These are phyloP conservation scores for Takifugu ocellatus DNA, from an alignment of 2,797 vertebrate species.

Conservation along the genomic window DNA sequence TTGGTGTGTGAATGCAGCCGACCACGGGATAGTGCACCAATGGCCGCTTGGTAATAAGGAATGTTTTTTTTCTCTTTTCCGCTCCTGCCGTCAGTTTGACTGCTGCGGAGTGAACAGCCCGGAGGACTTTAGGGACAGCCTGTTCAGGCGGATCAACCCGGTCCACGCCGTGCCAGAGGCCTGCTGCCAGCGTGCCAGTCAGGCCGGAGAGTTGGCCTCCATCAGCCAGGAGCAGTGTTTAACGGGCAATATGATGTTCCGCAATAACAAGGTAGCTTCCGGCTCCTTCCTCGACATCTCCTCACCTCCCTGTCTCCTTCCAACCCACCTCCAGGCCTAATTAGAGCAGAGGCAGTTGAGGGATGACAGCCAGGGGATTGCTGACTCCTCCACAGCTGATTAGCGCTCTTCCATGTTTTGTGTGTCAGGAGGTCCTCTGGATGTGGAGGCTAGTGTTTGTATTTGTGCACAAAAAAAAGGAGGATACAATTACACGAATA, in stretches of 20 bases:
- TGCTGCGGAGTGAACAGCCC: slow-evolving; percentile 95
- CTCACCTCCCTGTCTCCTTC: slow-evolving; percentile 22
- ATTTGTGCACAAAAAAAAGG: background rate
- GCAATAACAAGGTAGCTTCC: slow-evolving; percentile 87
- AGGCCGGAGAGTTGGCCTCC: slow-evolving; percentile 71
- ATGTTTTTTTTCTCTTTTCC: slow-evolving; percentile 22
- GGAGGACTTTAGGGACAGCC: slow-evolving; percentile 86
- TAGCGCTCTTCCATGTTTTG: slow-evolving; percentile 55
- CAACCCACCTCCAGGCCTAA: slow-evolving; percentile 54
- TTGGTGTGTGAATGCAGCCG: slow-evolving; percentile 30
- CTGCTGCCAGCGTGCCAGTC: slow-evolving; percentile 83
- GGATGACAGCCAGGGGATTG: slow-evolving; percentile 47
- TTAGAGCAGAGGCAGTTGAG: slow-evolving; percentile 60
- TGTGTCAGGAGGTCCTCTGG: slow-evolving; percentile 47
- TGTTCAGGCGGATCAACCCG: slow-evolving; percentile 70
- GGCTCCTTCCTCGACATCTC: slow-evolving; percentile 26
- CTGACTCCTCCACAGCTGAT: slow-evolving; percentile 61
- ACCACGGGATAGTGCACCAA: slow-evolving; percentile 53
- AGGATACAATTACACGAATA: slow-evolving; percentile 14
- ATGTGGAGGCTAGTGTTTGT: slow-evolving; percentile 12
- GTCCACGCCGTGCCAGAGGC: slow-evolving; percentile 78
- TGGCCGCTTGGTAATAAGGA: slow-evolving; percentile 35
- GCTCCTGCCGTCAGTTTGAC: slow-evolving; percentile 79
- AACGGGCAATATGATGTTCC: slow-evolving; percentile 78
- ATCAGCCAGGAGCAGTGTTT: slow-evolving; percentile 83